phyloP scores from a whole-genome alignment of 2,113 vertebrate genomes.

The Petroica traversi region DNA sequence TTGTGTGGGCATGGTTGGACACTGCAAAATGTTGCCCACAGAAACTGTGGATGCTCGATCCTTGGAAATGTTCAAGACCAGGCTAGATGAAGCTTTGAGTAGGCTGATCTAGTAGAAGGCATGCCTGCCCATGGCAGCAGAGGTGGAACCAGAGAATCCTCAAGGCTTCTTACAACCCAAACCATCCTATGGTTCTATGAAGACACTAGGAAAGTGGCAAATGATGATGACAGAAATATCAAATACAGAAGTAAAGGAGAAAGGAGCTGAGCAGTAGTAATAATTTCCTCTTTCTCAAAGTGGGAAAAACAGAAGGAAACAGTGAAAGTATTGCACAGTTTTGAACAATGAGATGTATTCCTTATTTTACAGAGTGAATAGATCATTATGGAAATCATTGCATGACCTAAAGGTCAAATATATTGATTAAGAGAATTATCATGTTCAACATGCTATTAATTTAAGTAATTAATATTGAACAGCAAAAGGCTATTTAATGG shows the following conservation, averaged over 20 bases:
- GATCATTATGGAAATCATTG: neutral
- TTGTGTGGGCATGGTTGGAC: neutral
- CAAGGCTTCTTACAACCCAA: neutral
- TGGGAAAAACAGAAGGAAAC: neutral
- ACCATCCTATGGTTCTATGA: neutral
- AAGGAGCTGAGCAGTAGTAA: neutral
- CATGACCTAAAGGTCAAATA: neutral
- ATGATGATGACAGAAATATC: neutral
- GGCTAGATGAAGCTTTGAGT: neutral
- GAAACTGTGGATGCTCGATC: neutral
- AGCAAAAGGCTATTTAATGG: neutral
- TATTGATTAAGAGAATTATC: neutral
- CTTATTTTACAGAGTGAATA: neutral
- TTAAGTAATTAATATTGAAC: neutral
- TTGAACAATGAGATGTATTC: neutral
- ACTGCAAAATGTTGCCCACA: neutral
- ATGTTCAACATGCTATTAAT: neutral
- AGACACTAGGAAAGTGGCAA: neutral
- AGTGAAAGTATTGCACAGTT: neutral
- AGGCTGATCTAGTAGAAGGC: neutral
- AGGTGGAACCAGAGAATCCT: neutral
- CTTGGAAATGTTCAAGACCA: neutral
- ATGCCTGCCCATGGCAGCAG: fast-evolving
- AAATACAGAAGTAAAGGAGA: neutral
- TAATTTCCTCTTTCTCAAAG: neutral